Evolutionary conservation across 2,888 invertebrate genomes (phyloP).

Genomic region (Limenitis camilla): DNA sequence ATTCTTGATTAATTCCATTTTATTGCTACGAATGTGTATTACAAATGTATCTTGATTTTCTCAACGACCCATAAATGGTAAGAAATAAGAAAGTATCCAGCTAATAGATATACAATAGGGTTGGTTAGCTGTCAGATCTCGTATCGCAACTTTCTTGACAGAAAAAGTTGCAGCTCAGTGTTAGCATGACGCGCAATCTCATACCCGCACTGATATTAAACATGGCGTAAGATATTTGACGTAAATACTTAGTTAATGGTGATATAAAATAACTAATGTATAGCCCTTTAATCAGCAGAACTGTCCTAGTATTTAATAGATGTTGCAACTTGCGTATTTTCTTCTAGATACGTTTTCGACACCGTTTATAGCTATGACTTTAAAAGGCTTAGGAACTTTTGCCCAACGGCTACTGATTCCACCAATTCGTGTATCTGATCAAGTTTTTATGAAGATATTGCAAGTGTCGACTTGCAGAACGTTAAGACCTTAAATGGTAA

Average conservation of each 20-base stretch:
- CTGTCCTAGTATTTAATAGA: slow-evolving; percentile 32
- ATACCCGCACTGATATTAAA: slow-evolving; percentile 43
- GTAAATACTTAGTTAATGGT: slow-evolving; percentile 55
- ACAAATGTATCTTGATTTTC: slow-evolving; percentile 63
- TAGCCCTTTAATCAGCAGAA: slow-evolving; percentile 40
- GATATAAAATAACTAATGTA: slow-evolving; percentile 38
- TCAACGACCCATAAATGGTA: slow-evolving; percentile 66
- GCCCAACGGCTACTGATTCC: slow-evolving; percentile 50
- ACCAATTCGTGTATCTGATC: slow-evolving; percentile 59
- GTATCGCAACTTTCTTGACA: slow-evolving; percentile 60
- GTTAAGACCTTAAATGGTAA: slow-evolving; percentile 52
- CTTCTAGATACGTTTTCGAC: slow-evolving; percentile 51
- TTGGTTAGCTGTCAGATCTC: slow-evolving; percentile 51
- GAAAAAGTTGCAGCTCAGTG: slow-evolving; percentile 57
- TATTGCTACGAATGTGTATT: slow-evolving; percentile 43
- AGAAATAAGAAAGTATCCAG: slow-evolving; percentile 69
- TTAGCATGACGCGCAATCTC: slow-evolving; percentile 45
- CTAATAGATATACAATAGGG: slow-evolving; percentile 75
- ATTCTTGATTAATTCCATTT: too few species aligned
- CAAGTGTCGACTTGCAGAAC: slow-evolving; percentile 59
- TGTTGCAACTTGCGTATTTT: slow-evolving; percentile 45
- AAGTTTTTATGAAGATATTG: slow-evolving; percentile 61
- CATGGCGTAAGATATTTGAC: slow-evolving; percentile 55
- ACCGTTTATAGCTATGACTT: slow-evolving; percentile 40
- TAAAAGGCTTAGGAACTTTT: slow-evolving; percentile 62